Conservation (phyloP, 2,113 vertebrate species). For the Mugil cephalus region DNA sequence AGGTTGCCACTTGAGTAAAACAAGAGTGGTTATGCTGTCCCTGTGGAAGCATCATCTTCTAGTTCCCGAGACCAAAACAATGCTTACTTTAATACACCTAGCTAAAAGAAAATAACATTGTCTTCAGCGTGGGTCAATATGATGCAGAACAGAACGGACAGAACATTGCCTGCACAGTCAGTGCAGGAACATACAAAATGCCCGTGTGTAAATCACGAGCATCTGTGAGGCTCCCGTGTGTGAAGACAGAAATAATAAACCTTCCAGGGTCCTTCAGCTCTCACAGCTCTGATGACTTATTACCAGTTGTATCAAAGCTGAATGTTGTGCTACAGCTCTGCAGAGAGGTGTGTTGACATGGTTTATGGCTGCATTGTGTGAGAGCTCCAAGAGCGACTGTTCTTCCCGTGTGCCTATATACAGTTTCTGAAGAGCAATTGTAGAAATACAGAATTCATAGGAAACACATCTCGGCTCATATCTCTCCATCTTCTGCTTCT, state of each 20-base stretch:
- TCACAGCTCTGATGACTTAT: slow-evolving; percentile 58
- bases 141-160: background rate
- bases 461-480: background rate
- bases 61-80: too few species aligned
- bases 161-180: background rate
- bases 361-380: slow-evolving; percentile 15
- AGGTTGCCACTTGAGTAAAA: too few species aligned
- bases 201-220: slow-evolving; percentile 28
- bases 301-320: slow-evolving; percentile 53
- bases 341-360: slow-evolving; percentile 22
- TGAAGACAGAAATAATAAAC: slow-evolving; percentile 46
- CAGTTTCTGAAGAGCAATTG: background rate
- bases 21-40: too few species aligned
- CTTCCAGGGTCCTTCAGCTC: slow-evolving; percentile 51
- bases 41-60: too few species aligned
- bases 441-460: background rate
- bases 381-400: background rate
- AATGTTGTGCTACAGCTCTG: slow-evolving; percentile 17
- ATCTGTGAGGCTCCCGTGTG: slow-evolving; percentile 17
- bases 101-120: background rate
- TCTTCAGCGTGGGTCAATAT: background rate
- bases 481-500: background rate
- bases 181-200: background rate
- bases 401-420: background rate
- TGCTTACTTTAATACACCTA: background rate